Evolutionary conservation across 2,113 vertebrate genomes (phyloP).

Genomic region (Pyrgilauda ruficollis): DNA sequence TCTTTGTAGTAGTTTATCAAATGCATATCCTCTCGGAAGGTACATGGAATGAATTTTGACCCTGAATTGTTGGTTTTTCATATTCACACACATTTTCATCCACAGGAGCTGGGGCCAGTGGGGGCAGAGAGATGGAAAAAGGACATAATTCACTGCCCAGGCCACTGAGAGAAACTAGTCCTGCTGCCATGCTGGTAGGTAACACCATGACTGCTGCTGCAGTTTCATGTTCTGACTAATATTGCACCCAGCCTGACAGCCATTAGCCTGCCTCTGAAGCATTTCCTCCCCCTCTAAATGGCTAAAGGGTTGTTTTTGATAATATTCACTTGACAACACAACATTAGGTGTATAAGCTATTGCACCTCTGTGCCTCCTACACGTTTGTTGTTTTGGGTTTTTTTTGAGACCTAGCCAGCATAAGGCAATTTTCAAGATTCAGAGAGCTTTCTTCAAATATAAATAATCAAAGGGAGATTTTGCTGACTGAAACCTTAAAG

Average conservation of each 20-base stretch:
- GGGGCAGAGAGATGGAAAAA: background rate
- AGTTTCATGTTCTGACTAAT: conserved; percentile 16
- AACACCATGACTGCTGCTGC: background rate
- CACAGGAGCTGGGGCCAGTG: background rate
- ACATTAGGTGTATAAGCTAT: background rate
- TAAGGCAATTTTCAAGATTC: conserved; percentile 17
- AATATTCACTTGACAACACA: conserved; percentile 23
- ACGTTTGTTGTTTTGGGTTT: background rate
- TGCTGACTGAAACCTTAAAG: background rate
- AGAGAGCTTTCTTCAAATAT: background rate
- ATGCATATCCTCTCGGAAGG: background rate
- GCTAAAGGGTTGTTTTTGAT: background rate
- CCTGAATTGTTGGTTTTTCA: background rate
- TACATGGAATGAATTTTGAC: background rate
- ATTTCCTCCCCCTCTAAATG: conserved; percentile 11
- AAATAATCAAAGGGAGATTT: background rate
- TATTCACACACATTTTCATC: background rate
- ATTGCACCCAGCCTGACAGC: background rate
- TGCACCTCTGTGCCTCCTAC: background rate
- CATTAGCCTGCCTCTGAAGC: conserved; percentile 14
- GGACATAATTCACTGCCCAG: background rate
- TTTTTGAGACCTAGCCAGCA: background rate
- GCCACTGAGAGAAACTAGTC: background rate
- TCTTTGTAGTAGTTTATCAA: background rate
- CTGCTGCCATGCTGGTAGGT: background rate